Conservation (phyloP, 2,888 invertebrate genomes). For the Mantis religiosa region DNA sequence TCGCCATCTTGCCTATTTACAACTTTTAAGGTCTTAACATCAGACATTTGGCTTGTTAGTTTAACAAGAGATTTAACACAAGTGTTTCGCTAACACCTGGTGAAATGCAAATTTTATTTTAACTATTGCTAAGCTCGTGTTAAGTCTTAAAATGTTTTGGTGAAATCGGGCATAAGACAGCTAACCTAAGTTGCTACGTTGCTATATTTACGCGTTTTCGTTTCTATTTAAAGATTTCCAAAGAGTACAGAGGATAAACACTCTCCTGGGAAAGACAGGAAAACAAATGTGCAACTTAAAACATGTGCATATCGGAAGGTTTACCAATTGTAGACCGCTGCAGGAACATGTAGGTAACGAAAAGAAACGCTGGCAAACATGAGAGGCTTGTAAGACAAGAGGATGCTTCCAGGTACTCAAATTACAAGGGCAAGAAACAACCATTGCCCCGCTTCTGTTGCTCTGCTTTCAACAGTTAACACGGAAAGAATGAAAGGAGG, state of each 20-base stretch:
- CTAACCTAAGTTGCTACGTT: no score
- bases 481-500: neutral
- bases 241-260: neutral
- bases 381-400: neutral
- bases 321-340: neutral
- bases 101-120: no score
- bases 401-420: neutral
- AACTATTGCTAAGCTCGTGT: no score
- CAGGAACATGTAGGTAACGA: neutral
- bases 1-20: no score
- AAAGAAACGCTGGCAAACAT: neutral
- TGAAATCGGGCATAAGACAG: no score
- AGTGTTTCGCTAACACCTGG: no score
- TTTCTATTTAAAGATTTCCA: no score
- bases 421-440: neutral
- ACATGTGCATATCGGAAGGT: neutral
- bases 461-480: neutral
- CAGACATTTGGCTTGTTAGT: no score
- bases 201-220: no score
- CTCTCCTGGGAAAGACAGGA: neutral
- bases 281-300: neutral
- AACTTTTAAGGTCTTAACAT: no score
- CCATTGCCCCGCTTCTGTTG: neutral
- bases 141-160: no score
- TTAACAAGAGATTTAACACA: no score